Conservation (phyloP, 2,113 vertebrate genomes). For the Ochotona princeps region DNA sequence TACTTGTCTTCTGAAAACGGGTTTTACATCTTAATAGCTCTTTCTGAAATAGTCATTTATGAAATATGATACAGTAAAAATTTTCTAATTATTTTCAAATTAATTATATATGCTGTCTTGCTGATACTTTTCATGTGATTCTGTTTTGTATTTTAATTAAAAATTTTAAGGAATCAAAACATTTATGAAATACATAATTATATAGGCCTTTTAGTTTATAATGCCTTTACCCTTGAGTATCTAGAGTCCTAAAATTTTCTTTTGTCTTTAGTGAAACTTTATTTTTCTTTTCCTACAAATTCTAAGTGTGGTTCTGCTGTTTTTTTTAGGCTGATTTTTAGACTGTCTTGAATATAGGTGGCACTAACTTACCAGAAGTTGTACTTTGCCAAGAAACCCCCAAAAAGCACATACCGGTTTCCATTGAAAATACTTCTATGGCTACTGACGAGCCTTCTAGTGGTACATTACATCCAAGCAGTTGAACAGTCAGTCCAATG, state of each 20-base stretch:
- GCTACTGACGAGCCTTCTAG: background rate
- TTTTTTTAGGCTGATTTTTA: background rate
- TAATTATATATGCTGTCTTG: background rate
- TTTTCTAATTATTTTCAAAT: slow-evolving; percentile 32
- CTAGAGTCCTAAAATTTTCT: background rate
- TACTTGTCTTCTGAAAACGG: background rate
- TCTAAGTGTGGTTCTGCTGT: background rate
- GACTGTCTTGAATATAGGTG: background rate
- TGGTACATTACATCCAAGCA: background rate
- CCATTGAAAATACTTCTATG: background rate
- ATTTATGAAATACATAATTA: background rate
- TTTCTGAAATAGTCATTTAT: background rate
- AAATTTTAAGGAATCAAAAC: background rate
- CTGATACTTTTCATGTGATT: background rate
- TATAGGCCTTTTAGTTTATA: background rate
- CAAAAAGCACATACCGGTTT: background rate
- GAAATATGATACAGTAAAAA: slow-evolving; percentile 2
- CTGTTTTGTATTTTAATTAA: background rate
- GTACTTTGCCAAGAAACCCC: background rate
- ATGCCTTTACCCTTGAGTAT: background rate
- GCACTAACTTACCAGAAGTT: background rate
- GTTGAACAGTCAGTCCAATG: background rate
- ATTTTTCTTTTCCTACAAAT: background rate
- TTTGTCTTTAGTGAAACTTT: background rate
- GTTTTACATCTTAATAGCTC: background rate